These are phyloP conservation scores for Agonopterix alstromeriana DNA, from an alignment of 2,888 invertebrate species.

Conservation along the genomic window DNA sequence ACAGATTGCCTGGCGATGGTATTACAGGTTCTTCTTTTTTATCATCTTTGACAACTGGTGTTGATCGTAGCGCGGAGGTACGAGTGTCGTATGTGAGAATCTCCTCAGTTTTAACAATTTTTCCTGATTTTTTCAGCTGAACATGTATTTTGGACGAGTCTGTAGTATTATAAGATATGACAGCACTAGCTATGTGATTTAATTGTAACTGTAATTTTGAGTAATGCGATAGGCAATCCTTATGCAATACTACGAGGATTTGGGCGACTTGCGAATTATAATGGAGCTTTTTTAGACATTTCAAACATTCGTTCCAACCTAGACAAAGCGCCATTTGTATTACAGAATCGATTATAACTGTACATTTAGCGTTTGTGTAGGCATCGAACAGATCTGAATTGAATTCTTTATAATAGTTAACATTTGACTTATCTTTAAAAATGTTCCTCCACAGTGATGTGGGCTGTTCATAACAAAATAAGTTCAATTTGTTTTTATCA, in stretches of 20 bases:
- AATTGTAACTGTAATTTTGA: conserved; percentile 58
- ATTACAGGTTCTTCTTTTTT: conserved; percentile 47
- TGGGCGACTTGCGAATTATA: conserved; percentile 34
- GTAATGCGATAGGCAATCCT: conserved; percentile 58
- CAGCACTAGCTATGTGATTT: conserved; percentile 59
- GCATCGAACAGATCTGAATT: conserved; percentile 21
- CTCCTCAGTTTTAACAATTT: conserved; percentile 65
- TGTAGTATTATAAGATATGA: conserved; percentile 39
- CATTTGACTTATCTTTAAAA: conserved; percentile 28
- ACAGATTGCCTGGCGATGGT: conserved; percentile 53
- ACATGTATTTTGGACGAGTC: conserved; percentile 39
- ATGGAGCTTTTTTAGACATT: conserved; percentile 32
- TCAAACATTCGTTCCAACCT: conserved; percentile 53
- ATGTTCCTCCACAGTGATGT: conserved; percentile 40
- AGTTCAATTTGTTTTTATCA: conserved; percentile 29
- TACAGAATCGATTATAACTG: conserved; percentile 56
- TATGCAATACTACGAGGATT: conserved; percentile 59
- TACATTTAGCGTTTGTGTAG: conserved; percentile 29
- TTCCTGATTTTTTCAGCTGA: conserved; percentile 71
- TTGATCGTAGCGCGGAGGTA: conserved; percentile 38
- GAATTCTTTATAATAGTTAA: conserved; percentile 36
- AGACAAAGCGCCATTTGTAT: conserved; percentile 56
- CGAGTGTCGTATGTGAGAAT: conserved; percentile 40
- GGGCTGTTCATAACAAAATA: conserved; percentile 57
- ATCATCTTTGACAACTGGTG: conserved; percentile 35